A percentile compares a stretch with the other conserved stretches of the same genome.
phyloP scores from a whole-genome alignment of 2,113 vertebrate genomes.

The Lepisosteus osseus region DNA sequence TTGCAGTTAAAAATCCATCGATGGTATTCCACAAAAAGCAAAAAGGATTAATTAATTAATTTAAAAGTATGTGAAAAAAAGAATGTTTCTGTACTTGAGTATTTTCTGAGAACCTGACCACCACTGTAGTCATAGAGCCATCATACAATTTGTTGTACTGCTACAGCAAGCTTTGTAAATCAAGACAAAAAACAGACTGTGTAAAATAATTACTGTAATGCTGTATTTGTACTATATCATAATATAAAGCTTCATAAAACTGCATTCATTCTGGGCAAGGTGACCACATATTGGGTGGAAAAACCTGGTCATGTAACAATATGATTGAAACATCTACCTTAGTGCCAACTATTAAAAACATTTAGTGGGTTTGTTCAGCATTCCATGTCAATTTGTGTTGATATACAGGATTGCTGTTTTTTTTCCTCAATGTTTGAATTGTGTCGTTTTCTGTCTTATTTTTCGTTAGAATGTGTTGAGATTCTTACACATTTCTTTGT shows the following conservation, averaged over 20 bases:
- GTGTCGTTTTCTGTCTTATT: slow-evolving; percentile 43
- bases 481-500: slow-evolving; percentile 34
- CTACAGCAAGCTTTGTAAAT: slow-evolving; percentile 49
- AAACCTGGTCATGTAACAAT: slow-evolving; percentile 39
- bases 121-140: slow-evolving; percentile 37
- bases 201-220: slow-evolving; percentile 51
- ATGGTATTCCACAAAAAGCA: slow-evolving; percentile 42
- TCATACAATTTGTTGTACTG: slow-evolving; percentile 29
- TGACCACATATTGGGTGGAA: slow-evolving; percentile 15
- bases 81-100: slow-evolving; percentile 13
- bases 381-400: slow-evolving; percentile 34
- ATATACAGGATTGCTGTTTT: slow-evolving; percentile 31
- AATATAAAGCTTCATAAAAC: slow-evolving; percentile 21
- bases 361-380: slow-evolving; percentile 56
- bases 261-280: slow-evolving; percentile 35
- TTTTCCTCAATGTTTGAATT: slow-evolving; percentile 61
- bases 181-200: slow-evolving; percentile 40
- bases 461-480: slow-evolving; percentile 25
- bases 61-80: slow-evolving; percentile 35
- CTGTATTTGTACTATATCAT: slow-evolving; percentile 50
- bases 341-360: slow-evolving; percentile 64
- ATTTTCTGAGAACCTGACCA: slow-evolving; percentile 43
- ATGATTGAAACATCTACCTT: slow-evolving; percentile 34
- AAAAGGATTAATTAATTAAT: slow-evolving; percentile 37
- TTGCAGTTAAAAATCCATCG: slow-evolving; percentile 32